Base-by-base conservation (phyloP, 1,140 invertebrate species). In the Drosophila teissieri region DNA sequence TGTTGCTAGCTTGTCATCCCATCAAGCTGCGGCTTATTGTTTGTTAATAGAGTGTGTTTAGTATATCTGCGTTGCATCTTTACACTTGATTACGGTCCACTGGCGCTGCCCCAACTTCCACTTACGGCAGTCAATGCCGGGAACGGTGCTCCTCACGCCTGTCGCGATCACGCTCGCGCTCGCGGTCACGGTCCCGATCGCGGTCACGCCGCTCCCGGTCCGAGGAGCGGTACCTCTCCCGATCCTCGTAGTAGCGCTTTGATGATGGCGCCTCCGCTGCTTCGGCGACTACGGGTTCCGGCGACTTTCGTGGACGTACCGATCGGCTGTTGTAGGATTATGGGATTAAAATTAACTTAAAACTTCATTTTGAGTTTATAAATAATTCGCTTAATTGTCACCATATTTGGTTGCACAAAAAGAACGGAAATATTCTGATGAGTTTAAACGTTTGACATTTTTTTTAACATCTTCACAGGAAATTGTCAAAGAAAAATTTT, bases 231-330 rank as follows among this genome's bases (percentile, higher is more conserved):
- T 96, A 96, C 70, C 96, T 94, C 92, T 96, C 96, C 0, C 83
- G 84, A 77, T 96, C 96, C 93, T 97, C 96, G 93, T 96, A 97
- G 72, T 96, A 94, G 92, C 95, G 93, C 92, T 93, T 91, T 12
- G 91, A 92, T 31, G 84, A 89, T 78, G 92, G 90, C 89, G 92
- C 91, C 93, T 94, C 91, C 83, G 93, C 88, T 91, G 93, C 92
- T 93, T 94, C 82, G 36, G 86, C 93, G 11, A 92, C 86, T 52
- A 93, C 93, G 36, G 93, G 93, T 19, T 93, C 93, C 2, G 92
- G 92, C 0, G 94, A 94, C 73, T 95, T 95, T 37, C 94, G 74
- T 69, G 95, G 93, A 92, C 95, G 95, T 92, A 94, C 94, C 73
- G 91, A 94, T 73, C 93, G 88, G 90, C 92, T 85, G 90, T 93